Base-by-base conservation (phyloP, 2,113 vertebrate genomes). In the Morone chrysops region DNA sequence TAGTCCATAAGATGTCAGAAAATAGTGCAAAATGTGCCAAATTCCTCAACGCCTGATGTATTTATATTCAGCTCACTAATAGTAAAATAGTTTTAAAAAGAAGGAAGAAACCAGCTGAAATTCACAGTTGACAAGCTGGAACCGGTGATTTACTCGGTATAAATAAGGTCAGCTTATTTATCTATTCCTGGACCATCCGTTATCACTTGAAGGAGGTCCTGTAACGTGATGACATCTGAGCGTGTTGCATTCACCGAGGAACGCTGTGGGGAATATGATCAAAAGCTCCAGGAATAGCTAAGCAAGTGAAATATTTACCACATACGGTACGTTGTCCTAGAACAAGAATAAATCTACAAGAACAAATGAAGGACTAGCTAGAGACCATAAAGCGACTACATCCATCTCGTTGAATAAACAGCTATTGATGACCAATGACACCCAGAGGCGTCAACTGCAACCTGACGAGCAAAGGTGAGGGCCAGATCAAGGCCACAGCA, bases 401-500 rank as follows among this genome's bases (percentile, higher is more conserved):
- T 36, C 20, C 18, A 50, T 36, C 22, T 1, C 5, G 6, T n/a
- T 12, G 12, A n/a, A 71, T 62, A 36, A 41, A 67, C 50, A 76
- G 20, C 16, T 40, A 38, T 2, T 47, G 22, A 25, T 50, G n/a
- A 57, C 10, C 48, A 56, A 56, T 48, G 59, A 78, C 56, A 56
- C 40, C 31, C 25, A 41, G 20, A 17, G 14, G 40, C 51, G 5
- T 50, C n/a, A n/a, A 12, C 17, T 51, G 60, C 50, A 31, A 31
- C 47, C 63, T 60, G 38, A 50, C 70, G 43, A 61, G 67, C n/a
- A 36, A 47, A 45, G 62, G 14, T 56, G 50, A 70, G 53, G 38
- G 2, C 4, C 4, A 77, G 48, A 75, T 54, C 60, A 69, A 84
- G 75, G 72, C 74, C 41, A 14, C 14, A 12, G n/a, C 45, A 48